Evolutionary conservation across 1,140 invertebrate genomes (phyloP), one percentile per base, ranked within the genome.

Genomic region (Drosophila nebulosa): DNA sequence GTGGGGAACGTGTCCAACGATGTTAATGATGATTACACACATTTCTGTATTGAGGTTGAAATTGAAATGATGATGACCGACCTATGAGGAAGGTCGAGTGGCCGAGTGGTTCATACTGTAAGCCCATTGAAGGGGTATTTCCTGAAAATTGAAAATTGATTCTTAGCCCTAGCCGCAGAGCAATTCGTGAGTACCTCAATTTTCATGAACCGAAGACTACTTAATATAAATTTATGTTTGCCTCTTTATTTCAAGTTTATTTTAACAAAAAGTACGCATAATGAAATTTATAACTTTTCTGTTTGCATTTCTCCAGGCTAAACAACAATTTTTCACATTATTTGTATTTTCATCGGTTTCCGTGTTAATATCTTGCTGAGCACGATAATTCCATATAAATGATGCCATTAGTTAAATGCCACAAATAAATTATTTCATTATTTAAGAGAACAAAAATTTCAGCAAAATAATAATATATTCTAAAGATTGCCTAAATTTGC

Each of bases 1-100:
- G 46, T 63, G 30, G 32, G 21, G 46, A 74, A 69, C 59, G 53
- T 62, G 30, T 55, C 57, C 32, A 46, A 12, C 24, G 22, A 27
- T 55, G 24, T 32, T 14, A 26, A 12, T 26, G 22, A 27, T 55
- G 30, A n/a, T 56, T 32, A 10, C 16, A 12, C 26, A 21, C 27
- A 35, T 51, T 56, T 32, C 16, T 22, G 60, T 62, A 57, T 64
- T 63, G 36, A 69, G 35, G 35, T 58, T 61, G 36, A 39, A 27
- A 22, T 56, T 66, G 6, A 74, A 66, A 50, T 64, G 66, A 52
- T 60, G 50, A 66, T 63, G 71, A 79, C 65, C 62, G 71, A 79
- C 65, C 62, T 21, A 21, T 4, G 50, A n/a, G 5, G 42, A 67
- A 53, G 70, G 69, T 74, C 39, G 39, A 46, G 39, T 46, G 39